phyloP scores from a whole-genome alignment of 2,888 invertebrate species.

The Theodoxus fluviatilis region DNA sequence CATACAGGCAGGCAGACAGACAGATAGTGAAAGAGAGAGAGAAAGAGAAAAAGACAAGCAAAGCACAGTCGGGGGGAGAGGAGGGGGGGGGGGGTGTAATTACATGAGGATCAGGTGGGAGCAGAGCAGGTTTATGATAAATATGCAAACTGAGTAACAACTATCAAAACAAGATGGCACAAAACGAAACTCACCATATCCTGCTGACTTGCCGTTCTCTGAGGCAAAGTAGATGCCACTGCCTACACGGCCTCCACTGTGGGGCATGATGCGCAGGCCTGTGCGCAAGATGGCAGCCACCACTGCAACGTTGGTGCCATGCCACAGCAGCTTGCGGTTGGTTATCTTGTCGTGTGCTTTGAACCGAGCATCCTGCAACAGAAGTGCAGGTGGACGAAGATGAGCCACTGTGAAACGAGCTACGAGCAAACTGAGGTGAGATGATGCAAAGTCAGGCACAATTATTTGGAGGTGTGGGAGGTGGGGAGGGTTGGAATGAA shows the following conservation, averaged over 20 bases:
- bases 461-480: no score
- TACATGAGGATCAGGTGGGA: no score
- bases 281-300: conserved; percentile 67
- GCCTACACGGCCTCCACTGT: conserved; percentile 67
- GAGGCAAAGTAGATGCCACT: conserved; percentile 68
- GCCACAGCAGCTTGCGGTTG: conserved; percentile 66
- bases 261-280: conserved; percentile 68
- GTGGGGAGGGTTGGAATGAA: neutral
- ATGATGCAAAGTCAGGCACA: no score
- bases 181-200: conserved; percentile 61
- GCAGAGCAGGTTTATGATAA: no score
- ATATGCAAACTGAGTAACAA: neutral
- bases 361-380: conserved; percentile 50
- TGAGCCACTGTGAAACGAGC: neutral
- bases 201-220: conserved; percentile 66
- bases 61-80: no score
- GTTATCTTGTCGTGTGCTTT: conserved; percentile 54
- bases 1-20: no score
- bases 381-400: neutral
- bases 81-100: no score
- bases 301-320: conserved; percentile 67
- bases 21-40: no score
- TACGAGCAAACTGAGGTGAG: conserved; percentile 3
- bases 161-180: neutral
- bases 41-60: no score